These are phyloP conservation scores for Dolichotis patagonum DNA, from an alignment of 2,113 vertebrate genomes.

Conservation along the genomic window DNA sequence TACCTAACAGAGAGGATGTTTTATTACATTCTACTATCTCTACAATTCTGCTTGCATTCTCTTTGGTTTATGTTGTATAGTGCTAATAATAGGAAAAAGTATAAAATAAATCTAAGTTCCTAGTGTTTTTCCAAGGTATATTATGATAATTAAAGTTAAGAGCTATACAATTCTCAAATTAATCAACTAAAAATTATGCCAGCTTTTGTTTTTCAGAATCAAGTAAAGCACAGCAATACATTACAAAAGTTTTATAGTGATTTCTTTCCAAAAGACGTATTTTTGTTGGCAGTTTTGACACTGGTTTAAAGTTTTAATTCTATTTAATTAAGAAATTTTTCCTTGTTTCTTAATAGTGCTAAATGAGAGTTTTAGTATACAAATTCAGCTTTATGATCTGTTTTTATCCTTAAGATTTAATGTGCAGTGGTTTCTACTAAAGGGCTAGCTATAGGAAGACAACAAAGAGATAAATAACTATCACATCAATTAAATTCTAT, in stretches of 20 bases:
- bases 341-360: not conserved
- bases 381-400: not conserved
- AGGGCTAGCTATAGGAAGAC: not conserved
- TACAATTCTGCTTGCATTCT: not conserved
- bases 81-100: not conserved
- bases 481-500: not conserved
- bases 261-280: not conserved
- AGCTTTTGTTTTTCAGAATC: not conserved
- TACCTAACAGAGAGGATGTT: not conserved
- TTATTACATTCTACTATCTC: not conserved
- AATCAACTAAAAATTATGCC: not conserved
- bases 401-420: not conserved
- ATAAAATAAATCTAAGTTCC: not conserved
- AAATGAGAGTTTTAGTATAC: not conserved
- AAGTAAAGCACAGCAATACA: not conserved
- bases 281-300: accelerated
- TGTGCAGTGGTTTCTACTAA: not conserved
- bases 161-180: not conserved
- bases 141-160: not conserved
- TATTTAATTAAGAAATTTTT: not conserved
- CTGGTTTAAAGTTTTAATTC: not conserved
- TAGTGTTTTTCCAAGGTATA: not conserved
- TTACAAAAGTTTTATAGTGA: not conserved
- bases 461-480: not conserved
- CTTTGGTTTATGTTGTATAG: not conserved